Conservation (phyloP, 2,797 vertebrate species). For the Sternotherus odoratus region DNA sequence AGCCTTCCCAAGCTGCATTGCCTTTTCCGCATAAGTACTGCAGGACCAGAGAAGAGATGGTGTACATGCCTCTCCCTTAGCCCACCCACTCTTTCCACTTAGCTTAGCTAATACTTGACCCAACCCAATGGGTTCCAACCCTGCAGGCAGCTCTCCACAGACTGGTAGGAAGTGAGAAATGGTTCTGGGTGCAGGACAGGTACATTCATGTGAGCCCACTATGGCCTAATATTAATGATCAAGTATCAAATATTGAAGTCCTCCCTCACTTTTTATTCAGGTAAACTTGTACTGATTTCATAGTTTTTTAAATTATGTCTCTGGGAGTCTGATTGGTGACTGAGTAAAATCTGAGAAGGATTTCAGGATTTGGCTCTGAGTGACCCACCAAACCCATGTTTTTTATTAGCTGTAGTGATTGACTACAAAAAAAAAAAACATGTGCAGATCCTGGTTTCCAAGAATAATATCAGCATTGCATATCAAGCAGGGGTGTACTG, state of each 20-base stretch:
- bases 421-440: not conserved
- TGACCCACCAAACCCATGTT: not conserved
- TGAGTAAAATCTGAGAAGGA: not conserved
- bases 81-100: not conserved
- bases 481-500: not conserved
- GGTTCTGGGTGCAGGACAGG: not conserved
- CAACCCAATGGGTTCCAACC: not conserved
- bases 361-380: not conserved
- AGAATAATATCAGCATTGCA: not conserved
- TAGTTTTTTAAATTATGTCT: not conserved
- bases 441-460: not conserved
- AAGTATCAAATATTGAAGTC: not conserved
- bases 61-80: not conserved
- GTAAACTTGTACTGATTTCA: not conserved
- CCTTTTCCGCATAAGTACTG: not conserved
- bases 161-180: not conserved
- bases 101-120: not conserved
- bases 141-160: not conserved
- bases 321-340: not conserved
- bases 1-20: not conserved
- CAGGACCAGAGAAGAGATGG: not conserved
- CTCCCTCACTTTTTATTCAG: not conserved
- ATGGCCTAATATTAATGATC: not conserved
- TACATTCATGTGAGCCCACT: not conserved
- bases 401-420: not conserved